These are phyloP conservation scores for Rotaria socialis DNA, from an alignment of 2,888 invertebrate species.

Conservation along the genomic window DNA sequence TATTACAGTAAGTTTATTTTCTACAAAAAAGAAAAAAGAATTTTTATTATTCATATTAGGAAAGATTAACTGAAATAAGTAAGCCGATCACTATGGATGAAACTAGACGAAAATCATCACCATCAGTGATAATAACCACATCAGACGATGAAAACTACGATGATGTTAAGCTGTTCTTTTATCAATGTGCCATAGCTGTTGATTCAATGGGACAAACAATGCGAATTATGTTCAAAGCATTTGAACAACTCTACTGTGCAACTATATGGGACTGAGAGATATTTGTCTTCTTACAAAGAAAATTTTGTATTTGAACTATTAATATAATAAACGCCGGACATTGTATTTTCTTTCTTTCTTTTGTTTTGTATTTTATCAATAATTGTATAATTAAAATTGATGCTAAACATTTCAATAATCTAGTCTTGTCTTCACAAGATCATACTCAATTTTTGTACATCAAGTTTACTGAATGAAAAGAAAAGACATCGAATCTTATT, in stretches of 20 bases:
- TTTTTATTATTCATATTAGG: background rate
- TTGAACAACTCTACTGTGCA: background rate
- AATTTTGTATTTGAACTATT: background rate
- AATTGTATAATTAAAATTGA: too few relatives aligned
- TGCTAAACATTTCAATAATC: too few relatives aligned
- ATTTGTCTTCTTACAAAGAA: background rate
- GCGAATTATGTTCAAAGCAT: background rate
- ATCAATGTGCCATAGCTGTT: background rate
- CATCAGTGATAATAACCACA: background rate
- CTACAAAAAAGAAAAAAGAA: too few relatives aligned
- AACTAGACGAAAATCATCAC: background rate
- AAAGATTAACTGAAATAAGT: background rate
- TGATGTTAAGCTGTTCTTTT: background rate
- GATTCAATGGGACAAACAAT: background rate
- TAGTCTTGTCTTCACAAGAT: too few relatives aligned
- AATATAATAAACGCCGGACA: too few relatives aligned
- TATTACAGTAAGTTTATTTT: background rate
- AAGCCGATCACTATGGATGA: background rate
- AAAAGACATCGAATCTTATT: too few relatives aligned
- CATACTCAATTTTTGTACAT: too few relatives aligned
- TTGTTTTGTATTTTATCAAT: background rate
- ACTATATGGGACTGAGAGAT: background rate
- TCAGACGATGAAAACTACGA: background rate
- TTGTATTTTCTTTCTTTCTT: background rate
- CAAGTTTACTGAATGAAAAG: too few relatives aligned